phyloP scores from a whole-genome alignment of 1,140 invertebrate species.

The Ptiloglossa arizonensis region DNA sequence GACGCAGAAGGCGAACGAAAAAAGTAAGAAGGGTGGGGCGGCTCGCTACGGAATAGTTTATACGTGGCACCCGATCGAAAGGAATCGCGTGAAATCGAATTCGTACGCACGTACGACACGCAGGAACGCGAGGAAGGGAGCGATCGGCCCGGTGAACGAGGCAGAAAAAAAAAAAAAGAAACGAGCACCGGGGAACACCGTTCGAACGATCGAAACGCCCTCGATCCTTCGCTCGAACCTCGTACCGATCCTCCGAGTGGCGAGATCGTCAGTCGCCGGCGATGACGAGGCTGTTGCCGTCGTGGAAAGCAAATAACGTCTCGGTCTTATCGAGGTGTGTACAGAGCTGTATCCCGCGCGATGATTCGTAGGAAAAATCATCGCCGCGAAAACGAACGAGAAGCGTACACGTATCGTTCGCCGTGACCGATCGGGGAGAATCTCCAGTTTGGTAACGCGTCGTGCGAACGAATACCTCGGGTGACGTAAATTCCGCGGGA shows the following conservation, averaged over 20 bases:
- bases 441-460: no score
- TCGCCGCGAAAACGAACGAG: conserved; percentile 9
- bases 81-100: conserved; percentile 70
- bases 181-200: conserved; percentile 1
- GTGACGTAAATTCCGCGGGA: no score
- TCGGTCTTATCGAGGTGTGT: conserved; percentile 37
- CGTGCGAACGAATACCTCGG: not conserved
- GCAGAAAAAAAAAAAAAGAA: conserved; percentile 33
- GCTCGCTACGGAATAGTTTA: conserved; percentile 63
- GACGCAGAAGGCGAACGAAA: not conserved
- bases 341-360: conserved; percentile 25
- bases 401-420: not conserved
- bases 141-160: conserved; percentile 3
- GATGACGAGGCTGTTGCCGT: conserved; percentile 61
- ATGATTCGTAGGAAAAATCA: conserved; percentile 42
- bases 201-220: conserved; percentile 55
- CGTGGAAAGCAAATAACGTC: conserved; percentile 55
- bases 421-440: no score
- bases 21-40: conserved; percentile 11
- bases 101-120: conserved; percentile 68
- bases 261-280: conserved; percentile 57
- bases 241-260: not conserved
- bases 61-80: conserved; percentile 59
- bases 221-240: conserved; percentile 50
- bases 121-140: conserved; percentile 54